Evolutionary conservation across 2,113 vertebrate genomes (phyloP).

Genomic region (Etia nguti): DNA sequence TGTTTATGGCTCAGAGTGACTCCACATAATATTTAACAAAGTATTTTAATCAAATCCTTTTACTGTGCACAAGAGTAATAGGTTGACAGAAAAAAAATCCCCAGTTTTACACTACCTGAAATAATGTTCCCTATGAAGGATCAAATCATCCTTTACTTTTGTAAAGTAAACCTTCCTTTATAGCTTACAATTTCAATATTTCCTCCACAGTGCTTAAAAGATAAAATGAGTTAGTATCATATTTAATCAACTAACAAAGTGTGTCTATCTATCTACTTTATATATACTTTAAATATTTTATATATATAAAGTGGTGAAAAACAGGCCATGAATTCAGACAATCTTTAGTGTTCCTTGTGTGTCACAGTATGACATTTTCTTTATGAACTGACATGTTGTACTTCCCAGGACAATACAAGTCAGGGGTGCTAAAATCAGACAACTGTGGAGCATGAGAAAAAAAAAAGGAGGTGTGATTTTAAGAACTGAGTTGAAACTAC

Average conservation of each 20-base stretch:
- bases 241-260: too few species aligned
- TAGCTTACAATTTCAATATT: not conserved
- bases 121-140: constrained; percentile 16
- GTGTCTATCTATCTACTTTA: not conserved
- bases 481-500: not conserved
- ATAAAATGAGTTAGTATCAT: too few species aligned
- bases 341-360: not conserved
- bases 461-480: not conserved
- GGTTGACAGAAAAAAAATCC: not conserved
- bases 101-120: not conserved
- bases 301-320: accelerated
- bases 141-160: not conserved
- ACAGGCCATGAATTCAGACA: not conserved
- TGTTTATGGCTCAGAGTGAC: not conserved
- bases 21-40: not conserved
- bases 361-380: not conserved
- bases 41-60: not conserved
- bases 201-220: too few species aligned
- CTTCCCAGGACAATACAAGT: not conserved
- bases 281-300: not conserved
- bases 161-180: constrained; percentile 10
- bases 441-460: not conserved
- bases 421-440: not conserved
- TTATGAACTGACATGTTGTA: not conserved
- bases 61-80: not conserved